These are phyloP conservation scores for Nycticebus coucang DNA, from an alignment of 2,113 vertebrate genomes.

Conservation along the genomic window DNA sequence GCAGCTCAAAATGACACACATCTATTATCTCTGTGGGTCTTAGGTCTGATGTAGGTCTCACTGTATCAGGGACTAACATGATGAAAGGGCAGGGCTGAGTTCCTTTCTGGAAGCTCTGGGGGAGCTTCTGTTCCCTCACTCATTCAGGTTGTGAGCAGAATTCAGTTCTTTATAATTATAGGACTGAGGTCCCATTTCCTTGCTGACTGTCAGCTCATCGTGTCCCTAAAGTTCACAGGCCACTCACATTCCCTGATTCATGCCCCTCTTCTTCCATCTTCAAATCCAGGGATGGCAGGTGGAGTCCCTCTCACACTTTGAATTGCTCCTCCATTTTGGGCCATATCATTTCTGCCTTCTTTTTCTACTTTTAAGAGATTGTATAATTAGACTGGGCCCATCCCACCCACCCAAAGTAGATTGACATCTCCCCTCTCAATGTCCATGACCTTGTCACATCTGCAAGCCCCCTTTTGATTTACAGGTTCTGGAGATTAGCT, in stretches of 20 bases:
- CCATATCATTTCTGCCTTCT: not conserved
- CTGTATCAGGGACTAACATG: no score
- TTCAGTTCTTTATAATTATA: not conserved
- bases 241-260: not conserved
- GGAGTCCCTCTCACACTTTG: not conserved
- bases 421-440: not conserved
- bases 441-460: not conserved
- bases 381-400: not conserved
- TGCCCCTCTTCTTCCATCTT: not conserved
- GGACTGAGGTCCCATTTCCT: not conserved
- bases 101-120: not conserved
- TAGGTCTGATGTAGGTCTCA: not conserved
- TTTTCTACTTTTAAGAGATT: not conserved
- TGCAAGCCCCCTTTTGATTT: not conserved
- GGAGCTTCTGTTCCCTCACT: not conserved
- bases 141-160: not conserved
- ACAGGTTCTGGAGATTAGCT: not conserved
- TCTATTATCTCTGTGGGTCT: no score
- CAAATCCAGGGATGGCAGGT: not conserved
- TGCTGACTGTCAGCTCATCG: not conserved
- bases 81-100: accelerated
- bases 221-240: not conserved
- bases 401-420: not conserved
- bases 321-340: not conserved
- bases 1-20: not conserved